These are phyloP conservation scores for Rhinophrynus dorsalis DNA, from an alignment of 2,797 vertebrate genomes.

Conservation along the genomic window DNA sequence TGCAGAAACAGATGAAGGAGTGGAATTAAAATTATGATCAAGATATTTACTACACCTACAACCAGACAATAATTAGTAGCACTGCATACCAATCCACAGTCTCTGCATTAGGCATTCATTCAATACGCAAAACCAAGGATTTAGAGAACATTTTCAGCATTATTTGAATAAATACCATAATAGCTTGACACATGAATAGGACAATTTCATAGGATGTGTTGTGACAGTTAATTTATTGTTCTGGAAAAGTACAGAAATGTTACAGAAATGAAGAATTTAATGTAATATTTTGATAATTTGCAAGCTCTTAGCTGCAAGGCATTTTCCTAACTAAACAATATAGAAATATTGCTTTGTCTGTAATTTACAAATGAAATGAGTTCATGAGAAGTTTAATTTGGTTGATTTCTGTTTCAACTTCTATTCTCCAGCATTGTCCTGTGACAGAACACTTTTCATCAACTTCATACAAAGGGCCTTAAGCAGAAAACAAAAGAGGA, in stretches of 20 bases:
- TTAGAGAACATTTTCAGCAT: background rate
- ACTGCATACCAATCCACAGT: background rate
- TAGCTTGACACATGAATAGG: background rate
- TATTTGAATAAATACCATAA: background rate
- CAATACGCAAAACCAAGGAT: background rate
- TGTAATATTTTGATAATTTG: constrained; percentile 4
- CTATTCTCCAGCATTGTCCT: background rate
- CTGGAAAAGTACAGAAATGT: background rate
- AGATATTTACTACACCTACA: background rate
- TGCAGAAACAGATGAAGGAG: no score
- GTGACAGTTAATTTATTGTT: background rate
- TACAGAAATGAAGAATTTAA: background rate
- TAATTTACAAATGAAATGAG: constrained; percentile 26
- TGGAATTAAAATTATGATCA: background rate
- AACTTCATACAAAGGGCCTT: constrained; percentile 13
- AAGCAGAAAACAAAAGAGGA: no score
- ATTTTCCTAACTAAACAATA: constrained; percentile 14
- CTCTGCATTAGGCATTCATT: background rate
- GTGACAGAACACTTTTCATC: constrained; percentile 4
- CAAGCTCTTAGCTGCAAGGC: background rate
- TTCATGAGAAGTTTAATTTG: constrained; percentile 37
- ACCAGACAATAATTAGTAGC: background rate
- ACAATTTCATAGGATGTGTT: background rate
- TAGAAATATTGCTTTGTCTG: background rate
- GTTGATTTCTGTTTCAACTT: constrained; percentile 1